Conservation (phyloP, 2,113 vertebrate genomes). For the Spheniscus mendiculus region DNA sequence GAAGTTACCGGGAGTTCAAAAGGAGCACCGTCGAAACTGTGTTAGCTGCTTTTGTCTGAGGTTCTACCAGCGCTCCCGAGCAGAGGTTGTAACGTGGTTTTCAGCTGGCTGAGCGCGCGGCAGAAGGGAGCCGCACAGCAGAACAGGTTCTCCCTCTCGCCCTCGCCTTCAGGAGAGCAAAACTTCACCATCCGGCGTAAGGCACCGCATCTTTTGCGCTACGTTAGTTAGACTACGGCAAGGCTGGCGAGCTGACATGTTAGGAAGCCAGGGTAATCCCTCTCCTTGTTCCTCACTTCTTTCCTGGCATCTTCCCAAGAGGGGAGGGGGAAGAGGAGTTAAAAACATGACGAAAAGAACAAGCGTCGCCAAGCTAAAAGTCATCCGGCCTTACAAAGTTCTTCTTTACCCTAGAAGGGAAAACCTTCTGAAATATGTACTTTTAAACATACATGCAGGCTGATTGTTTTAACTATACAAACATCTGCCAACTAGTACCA, state of each 20-base stretch:
- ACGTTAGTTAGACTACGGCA: rapidly evolving
- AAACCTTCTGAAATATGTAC: background rate
- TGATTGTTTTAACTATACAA: background rate
- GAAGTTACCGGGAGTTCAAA: background rate
- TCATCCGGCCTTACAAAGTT: background rate
- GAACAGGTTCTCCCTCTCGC: background rate
- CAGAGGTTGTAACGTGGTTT: background rate
- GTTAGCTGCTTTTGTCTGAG: background rate
- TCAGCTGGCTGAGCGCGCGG: background rate
- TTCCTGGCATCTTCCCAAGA: slow-evolving; percentile 4
- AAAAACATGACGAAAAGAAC: background rate
- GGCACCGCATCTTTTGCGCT: background rate
- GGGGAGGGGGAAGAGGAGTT: background rate
- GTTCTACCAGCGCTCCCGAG: background rate
- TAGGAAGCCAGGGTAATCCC: slow-evolving; percentile 24
- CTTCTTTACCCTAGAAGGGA: slow-evolving; percentile 9
- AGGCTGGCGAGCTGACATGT: background rate
- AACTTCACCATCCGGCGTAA: background rate
- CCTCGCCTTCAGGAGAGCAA: background rate
- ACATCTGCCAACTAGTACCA: background rate
- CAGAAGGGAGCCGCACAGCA: background rate
- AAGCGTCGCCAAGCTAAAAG: background rate
- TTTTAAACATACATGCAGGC: background rate
- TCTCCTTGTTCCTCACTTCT: background rate
- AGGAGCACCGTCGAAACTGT: background rate